phyloP scores from a whole-genome alignment of 2,888 invertebrate species.

The Pollenia labialis region DNA sequence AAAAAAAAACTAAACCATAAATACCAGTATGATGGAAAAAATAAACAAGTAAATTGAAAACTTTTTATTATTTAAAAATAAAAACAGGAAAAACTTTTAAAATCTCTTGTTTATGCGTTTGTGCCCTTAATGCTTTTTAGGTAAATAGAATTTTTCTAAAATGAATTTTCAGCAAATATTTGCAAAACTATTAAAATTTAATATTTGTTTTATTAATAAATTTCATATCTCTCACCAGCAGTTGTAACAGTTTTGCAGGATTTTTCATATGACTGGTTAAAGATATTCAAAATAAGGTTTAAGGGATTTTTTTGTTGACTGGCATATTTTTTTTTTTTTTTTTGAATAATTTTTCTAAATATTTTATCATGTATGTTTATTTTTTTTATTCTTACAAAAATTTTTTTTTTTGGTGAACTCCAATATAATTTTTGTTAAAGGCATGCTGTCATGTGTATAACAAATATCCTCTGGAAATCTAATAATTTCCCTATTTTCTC shows the following conservation, averaged over 20 bases:
- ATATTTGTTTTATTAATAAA: too few species aligned
- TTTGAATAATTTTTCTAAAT: conserved; percentile 5
- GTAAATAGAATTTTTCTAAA: too few species aligned
- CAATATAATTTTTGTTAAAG: conserved; percentile 45
- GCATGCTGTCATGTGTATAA: conserved; percentile 68
- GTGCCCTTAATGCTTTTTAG: too few species aligned
- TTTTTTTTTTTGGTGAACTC: neutral
- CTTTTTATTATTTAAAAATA: too few species aligned
- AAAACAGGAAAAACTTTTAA: too few species aligned
- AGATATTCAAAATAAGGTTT: too few species aligned
- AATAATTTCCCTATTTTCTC: conserved; percentile 66
- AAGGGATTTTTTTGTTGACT: neutral
- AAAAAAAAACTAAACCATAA: neutral
- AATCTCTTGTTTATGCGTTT: too few species aligned
- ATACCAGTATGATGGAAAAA: conserved; percentile 1
- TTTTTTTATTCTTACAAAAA: neutral
- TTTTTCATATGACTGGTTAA: too few species aligned
- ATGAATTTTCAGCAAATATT: too few species aligned
- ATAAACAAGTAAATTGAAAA: neutral
- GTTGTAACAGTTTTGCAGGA: too few species aligned
- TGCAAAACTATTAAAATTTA: too few species aligned
- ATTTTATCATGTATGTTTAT: conserved; percentile 30
- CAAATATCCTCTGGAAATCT: conserved; percentile 72
- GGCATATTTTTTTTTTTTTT: conserved; percentile 1
- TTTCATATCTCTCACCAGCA: too few species aligned